A percentile compares a stretch with the other conserved stretches of the same genome.
These are phyloP conservation scores for Amphipoea oculea DNA, from an alignment of 2,888 invertebrate species.

Conservation along the genomic window DNA sequence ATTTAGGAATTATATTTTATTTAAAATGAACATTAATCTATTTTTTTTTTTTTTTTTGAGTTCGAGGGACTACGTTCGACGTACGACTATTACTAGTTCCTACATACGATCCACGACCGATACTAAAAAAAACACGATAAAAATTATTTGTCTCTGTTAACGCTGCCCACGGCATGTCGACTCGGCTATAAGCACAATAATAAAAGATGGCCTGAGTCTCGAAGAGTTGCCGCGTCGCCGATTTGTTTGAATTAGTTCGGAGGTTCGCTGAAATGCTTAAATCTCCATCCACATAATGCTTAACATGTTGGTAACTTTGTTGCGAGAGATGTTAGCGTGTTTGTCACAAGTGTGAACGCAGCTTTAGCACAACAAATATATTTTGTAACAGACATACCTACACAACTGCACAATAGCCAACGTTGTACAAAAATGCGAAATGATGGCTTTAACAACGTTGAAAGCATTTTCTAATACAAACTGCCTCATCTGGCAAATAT, in stretches of 20 bases:
- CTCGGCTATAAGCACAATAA: not conserved
- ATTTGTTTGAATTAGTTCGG: too few relatives aligned
- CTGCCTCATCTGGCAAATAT: conserved; percentile 50
- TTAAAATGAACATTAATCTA: conserved; percentile 89
- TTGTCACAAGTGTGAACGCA: not conserved
- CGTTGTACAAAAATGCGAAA: conserved; percentile 56
- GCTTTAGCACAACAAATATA: conserved; percentile 32
- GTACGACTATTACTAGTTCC: too few relatives aligned
- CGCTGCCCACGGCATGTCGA: not conserved
- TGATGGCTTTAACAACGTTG: conserved; percentile 35
- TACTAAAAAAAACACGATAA: not conserved
- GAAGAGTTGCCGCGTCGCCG: not conserved
- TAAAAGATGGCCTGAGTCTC: not conserved
- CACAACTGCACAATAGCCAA: conserved; percentile 44
- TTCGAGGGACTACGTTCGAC: too few relatives aligned
- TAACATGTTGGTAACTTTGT: not conserved
- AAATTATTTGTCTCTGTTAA: not conserved
- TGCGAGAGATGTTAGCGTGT: not conserved
- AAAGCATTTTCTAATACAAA: conserved; percentile 49
- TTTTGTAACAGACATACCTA: conserved; percentile 30
- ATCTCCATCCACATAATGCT: not conserved
- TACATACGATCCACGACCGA: not conserved
- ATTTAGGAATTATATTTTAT: conserved; percentile 87
- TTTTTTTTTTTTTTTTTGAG: conserved; percentile 90
- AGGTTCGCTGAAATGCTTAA: too few relatives aligned